Conservation (phyloP, 2,113 vertebrate species). For the Ctenodactylus gundi region DNA sequence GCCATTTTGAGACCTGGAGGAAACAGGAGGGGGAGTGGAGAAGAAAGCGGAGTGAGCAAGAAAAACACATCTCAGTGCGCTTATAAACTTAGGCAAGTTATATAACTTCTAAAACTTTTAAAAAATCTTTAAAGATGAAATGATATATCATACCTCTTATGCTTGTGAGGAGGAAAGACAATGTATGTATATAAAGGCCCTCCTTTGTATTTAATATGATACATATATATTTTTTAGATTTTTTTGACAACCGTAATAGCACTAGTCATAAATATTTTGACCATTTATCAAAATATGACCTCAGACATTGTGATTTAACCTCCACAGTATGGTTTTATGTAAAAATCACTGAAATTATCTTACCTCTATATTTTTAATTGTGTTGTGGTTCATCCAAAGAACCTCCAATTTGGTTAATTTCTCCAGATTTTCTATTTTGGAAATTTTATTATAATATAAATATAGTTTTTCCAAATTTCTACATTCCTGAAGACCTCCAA, state of each 20-base stretch:
- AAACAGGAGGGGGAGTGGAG: not conserved
- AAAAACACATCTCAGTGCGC: not conserved
- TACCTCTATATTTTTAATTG: slow-evolving; percentile 87
- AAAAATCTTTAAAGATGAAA: not conserved
- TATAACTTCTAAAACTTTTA: not conserved
- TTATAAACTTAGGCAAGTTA: not conserved
- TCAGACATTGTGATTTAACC: not conserved
- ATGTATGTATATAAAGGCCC: not conserved
- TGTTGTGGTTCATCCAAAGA: slow-evolving; percentile 89
- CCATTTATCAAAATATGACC: not conserved
- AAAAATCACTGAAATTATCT: slow-evolving; percentile 47
- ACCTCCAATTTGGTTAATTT: slow-evolving; percentile 81
- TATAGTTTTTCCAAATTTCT: slow-evolving; percentile 86
- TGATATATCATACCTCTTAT: not conserved
- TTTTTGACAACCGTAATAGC: not conserved
- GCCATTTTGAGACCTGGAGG: not conserved
- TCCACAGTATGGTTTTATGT: not conserved
- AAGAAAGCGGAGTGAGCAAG: not conserved
- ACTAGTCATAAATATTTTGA: slow-evolving; percentile 1
- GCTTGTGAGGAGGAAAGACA: not conserved
- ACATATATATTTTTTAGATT: not conserved
- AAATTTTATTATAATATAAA: slow-evolving; percentile 90
- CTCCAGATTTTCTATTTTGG: slow-evolving; percentile 85
- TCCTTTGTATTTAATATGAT: not conserved
- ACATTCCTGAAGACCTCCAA: slow-evolving; percentile 85